phyloP scores from a whole-genome alignment of 1,140 invertebrate species.

The Polypedilum vanderplanki region DNA sequence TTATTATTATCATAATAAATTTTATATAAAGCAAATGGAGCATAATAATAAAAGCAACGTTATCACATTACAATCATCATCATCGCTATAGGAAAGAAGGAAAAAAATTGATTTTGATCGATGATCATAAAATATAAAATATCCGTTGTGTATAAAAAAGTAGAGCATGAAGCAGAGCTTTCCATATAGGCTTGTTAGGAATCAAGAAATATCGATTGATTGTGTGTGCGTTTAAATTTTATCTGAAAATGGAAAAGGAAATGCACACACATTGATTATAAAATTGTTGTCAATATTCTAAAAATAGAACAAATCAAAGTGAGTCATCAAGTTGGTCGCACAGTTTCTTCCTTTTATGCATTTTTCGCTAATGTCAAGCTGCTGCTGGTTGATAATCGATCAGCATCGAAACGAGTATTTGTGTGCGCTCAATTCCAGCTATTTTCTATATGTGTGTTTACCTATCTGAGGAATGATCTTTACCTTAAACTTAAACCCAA shows the following conservation, averaged over 20 bases:
- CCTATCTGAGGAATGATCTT: background rate
- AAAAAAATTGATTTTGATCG: background rate
- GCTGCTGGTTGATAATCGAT: background rate
- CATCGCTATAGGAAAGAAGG: background rate
- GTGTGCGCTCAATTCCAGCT: background rate
- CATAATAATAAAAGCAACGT: background rate
- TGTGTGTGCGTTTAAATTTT: background rate
- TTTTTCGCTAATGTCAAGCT: background rate
- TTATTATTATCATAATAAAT: too few relatives aligned
- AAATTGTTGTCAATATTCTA: background rate
- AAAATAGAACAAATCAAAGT: background rate
- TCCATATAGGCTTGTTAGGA: conserved; percentile 9
- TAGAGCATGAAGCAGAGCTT: background rate
- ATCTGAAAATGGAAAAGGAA: background rate
- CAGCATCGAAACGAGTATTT: background rate
- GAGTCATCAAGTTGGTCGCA: background rate
- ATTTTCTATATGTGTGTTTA: background rate
- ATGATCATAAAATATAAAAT: background rate
- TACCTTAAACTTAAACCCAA: too few relatives aligned
- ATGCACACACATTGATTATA: background rate
- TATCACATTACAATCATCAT: background rate
- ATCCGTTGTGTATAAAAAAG: background rate
- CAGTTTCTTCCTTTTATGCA: background rate
- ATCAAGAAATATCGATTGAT: background rate
- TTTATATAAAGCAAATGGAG: too few relatives aligned